Evolutionary conservation across 2,888 invertebrate species (phyloP), one percentile per base, ranked within the genome.

Genomic region (Zygaena filipendulae): DNA sequence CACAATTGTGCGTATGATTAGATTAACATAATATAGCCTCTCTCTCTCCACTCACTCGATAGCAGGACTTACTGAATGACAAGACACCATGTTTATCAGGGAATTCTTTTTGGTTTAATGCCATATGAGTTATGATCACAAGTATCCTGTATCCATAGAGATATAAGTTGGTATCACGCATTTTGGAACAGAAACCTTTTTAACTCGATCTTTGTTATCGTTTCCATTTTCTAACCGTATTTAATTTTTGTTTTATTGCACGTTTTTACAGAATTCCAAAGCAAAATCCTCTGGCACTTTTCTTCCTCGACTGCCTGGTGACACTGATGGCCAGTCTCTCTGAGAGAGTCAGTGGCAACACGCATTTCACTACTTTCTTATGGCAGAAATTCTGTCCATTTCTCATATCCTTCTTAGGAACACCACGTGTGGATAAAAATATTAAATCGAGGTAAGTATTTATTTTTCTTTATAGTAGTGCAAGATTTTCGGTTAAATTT

Each of bases 321-420:
- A 92, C 94, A 1, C 71, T 95, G 33, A 88, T 93, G 49, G 89
- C 90, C 6, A 92, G 91, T 27, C 68, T 93, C 27, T 92, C 92
- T 0, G 89, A 90, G 45, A 86, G 90, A 42, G 91, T 92, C 5
- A 90, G 91, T 47, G 87, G 87, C 2, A 92, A 92, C 69, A 85
- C 87, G 1, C 92, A 93, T 63, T 93, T 93, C 54, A 91, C 91
- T 2, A 91, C 91, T 3, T 92, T 93, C 52, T 79, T 93, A 6
- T 93, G 96, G 96, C 94, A 95, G 61, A 90, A 93, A 49, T 90
- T 96, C 52, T 95, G 95, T 49, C 96, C 96, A 0, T 89, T 92
- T 1, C 71, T 96, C 39, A 89, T 96, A 30, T 90, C 92, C 0
- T 88, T 95, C 33, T 81, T 96, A 2, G 95, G 95, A 0, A 91